Evolutionary conservation across 37 sponge, comb jelly and placozoan species (phyloP).

Genomic region (Spongilla lacustris): DNA sequence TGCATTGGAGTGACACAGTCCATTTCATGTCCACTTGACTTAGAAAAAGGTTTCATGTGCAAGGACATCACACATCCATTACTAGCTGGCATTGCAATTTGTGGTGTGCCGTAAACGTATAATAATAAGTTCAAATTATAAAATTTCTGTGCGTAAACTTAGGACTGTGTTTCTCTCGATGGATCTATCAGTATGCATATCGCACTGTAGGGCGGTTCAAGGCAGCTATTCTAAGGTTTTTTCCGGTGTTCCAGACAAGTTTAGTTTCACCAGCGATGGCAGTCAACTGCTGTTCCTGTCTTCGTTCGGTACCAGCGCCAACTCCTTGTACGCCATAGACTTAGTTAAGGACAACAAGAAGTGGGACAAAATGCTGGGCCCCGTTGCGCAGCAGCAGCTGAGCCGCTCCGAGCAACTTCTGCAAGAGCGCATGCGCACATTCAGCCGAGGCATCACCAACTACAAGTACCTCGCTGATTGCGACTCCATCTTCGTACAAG

Average conservation of each 20-base stretch:
- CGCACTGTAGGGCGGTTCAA: constrained; percentile 4
- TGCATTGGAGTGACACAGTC: no score
- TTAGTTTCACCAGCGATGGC: constrained; percentile 38
- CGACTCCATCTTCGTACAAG: constrained; percentile 20
- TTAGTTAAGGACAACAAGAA: neutral
- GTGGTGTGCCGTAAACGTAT: no score
- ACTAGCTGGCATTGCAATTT: no score
- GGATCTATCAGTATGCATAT: neutral
- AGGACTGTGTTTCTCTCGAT: no score
- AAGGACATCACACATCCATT: no score
- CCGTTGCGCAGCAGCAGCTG: neutral
- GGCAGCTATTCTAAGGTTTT: neutral
- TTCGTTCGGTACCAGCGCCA: constrained; percentile 6
- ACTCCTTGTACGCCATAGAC: neutral
- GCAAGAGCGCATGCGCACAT: constrained; percentile 58
- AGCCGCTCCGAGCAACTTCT: constrained; percentile 44
- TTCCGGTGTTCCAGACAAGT: constrained; percentile 14
- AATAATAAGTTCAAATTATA: no score
- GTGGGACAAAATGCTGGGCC: neutral
- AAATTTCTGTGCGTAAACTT: no score
- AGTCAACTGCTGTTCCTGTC: constrained; percentile 32
- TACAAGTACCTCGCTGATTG: constrained; percentile 34
- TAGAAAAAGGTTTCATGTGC: no score
- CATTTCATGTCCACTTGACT: no score
- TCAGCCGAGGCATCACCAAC: constrained; percentile 49